Base-by-base conservation (phyloP, 1,140 invertebrate species). In the Caenorhabditis remanei region DNA sequence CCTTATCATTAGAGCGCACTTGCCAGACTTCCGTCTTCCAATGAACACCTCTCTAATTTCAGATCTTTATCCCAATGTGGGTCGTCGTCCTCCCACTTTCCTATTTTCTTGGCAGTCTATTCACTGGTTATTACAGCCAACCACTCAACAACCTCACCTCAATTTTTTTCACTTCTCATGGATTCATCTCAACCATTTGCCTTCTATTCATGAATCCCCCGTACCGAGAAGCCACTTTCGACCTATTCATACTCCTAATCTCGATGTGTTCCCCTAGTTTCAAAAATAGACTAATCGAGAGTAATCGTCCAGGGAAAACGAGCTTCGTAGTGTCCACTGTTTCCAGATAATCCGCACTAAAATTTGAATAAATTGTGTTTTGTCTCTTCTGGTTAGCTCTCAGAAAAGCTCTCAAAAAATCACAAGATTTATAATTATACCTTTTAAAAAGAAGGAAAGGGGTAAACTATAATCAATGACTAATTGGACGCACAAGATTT, bases 91-190 rank as follows among this genome's bases (percentile, higher is more conserved):
- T 71, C 43, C 65, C 65, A 19, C 41, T 71, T 43, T 71, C 65
- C 8, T 71, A 71, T 19, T 71, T 71, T 46, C n/a, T 71, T 8
- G 65, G 65, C 43, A 63, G 61, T 32, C 14, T 63, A 11, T 71
- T 71, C 65, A 71, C 41, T 46, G 65, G 65, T 19, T 71, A 71
- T 32, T 71, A 71, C 65, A 71, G 24, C 46, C 65, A 71, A 71
- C 19, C 65, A 19, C 19, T 71, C 14, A 71, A 71, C 19, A 71
- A 43, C 19, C 24, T 43, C 16, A 63, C 61, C 3, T 63, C 61
- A 32, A 32, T 63, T 11, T 40, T 24, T 3, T 63, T 63, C n/a
- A 32, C 61, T 63, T 63, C 21, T 11, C 61, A 63, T 63, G 61
- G 61, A 63, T 63, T 63, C 24, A 63, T 63, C 32, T 63, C 61